Evolutionary conservation across 37 sponge, comb jelly and placozoan species (phyloP), one percentile per base, ranked within the genome.

Genomic region (Dysidea cf. avara): DNA sequence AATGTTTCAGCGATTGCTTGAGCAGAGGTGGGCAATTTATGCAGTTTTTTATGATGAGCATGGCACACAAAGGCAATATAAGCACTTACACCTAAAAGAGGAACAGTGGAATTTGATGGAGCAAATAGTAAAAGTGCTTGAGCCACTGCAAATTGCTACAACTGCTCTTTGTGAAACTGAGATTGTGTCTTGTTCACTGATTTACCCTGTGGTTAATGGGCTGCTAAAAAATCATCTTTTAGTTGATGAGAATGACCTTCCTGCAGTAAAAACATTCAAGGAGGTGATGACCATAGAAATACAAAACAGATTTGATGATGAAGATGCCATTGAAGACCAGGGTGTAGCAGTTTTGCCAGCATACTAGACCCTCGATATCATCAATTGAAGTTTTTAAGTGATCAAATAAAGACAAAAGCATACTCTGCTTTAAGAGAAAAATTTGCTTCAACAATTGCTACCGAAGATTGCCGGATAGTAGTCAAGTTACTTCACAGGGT

Each of bases 91-190:
- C 61, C 50, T 74, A 14, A 61, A 60, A 34, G 75, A 61, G 29
- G 46, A 46, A 25, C 76, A 76, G 36, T 76, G 76, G 76, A 52
- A 63, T 24, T 35, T 76, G 29, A 31, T 74, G 26, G 24, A 40
- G n/a, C n/a, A n/a, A n/a, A n/a, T n/a, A n/a, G n/a, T n/a, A n/a
- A n/a, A n/a, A n/a, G n/a, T n/a, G n/a, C n/a, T n/a, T n/a, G n/a
- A n/a, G n/a, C n/a, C n/a, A n/a, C n/a, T n/a, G n/a, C 62, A 60
- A 49, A 60, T 74, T 46, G 75, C 75, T 6, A 74, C 61, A 37
- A 74, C 75, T 25, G 61, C 31, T 24, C 28, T 74, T 30, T 38
- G 47, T 26, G 21, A 17, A 38, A 62, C 59, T 14, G 24, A 60
- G n/a, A n/a, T n/a, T n/a, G n/a, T n/a, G n/a, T n/a, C n/a, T n/a